phyloP scores from a whole-genome alignment of 2,888 invertebrate species.

The Platypus cylindrus region DNA sequence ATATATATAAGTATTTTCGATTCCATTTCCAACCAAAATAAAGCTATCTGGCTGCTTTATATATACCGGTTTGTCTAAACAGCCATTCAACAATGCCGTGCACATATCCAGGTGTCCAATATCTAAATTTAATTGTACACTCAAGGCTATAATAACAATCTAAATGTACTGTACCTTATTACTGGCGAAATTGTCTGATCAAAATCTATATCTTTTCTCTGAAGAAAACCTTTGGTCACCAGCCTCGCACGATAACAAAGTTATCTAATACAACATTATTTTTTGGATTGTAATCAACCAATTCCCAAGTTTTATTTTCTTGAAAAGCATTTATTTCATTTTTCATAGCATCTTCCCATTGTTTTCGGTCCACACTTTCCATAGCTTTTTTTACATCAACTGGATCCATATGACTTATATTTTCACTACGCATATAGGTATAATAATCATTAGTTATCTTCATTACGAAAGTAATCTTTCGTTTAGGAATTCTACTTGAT shows the following conservation, averaged over 20 bases:
- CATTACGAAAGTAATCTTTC: too few species aligned
- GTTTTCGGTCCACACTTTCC: not conserved
- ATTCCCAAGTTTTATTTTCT: conserved; percentile 16
- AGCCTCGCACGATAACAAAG: conserved; percentile 18
- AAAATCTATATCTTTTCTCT: conserved; percentile 18
- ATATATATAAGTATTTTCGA: too few species aligned
- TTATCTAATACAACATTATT: conserved; percentile 6
- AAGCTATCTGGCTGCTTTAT: conserved; percentile 10
- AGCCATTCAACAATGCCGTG: conserved; percentile 12
- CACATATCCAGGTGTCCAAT: conserved; percentile 10
- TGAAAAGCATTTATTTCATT: conserved; percentile 11
- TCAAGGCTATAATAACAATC: conserved; percentile 13
- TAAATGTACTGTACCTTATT: conserved; percentile 17
- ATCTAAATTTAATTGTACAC: not conserved
- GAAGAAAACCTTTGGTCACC: conserved; percentile 21
- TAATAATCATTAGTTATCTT: too few species aligned
- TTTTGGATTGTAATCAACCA: conserved; percentile 9
- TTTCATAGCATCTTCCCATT: conserved; percentile 11
- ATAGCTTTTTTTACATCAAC: conserved; percentile 2
- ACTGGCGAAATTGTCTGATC: conserved; percentile 20
- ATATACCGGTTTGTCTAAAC: conserved; percentile 7
- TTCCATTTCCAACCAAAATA: not conserved
- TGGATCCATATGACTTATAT: too few species aligned
- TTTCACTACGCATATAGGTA: too few species aligned
- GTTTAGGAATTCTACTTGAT: too few species aligned